Base-by-base conservation (phyloP, 1,140 invertebrate species). In the Parapsyche elsis region DNA sequence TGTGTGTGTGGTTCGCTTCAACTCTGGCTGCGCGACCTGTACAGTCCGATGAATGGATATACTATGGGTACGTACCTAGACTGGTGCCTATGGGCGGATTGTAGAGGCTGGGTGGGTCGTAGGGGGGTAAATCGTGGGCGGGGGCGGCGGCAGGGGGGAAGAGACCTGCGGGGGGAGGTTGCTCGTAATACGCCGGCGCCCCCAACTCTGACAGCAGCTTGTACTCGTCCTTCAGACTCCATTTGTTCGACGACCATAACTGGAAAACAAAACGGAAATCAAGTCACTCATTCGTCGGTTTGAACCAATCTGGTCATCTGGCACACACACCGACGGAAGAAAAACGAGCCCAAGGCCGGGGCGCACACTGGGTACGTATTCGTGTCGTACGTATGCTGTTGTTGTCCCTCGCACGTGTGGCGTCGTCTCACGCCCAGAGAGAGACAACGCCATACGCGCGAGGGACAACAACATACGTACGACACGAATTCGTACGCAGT, bases 151-250 rank as follows among this genome's bases (percentile, higher is more conserved):
- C 74, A 2, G 80, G 30, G 59, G 80, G 75, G 38, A 77, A 49
- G 2, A 76, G 30, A 14, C 71, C 71, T 12, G 71, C 71, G 26
- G 80, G 73, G 57, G 81, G 64, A 23, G 73, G 76, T 38, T 86
- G 85, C 1, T 87, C 88, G 0, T 87, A 86, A 76, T 86, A 86
- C 5, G 87, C 86, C 83, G 91, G 86, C 46, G 91, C 92, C 9
- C 94, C 94, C 7, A 96, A 90, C 85, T 96, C 95, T 23, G 93
- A 95, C 67, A 96, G 87, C 71, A 96, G 88, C 87, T 95, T 96
- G 89, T 95, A 94, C 85, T 96, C 95, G 86, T 96, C 95, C 86
- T 96, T 96, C 84, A 96, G 92, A 85, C 93, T 94, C 95, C 95
- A 96, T 90, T 96, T 96, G 81, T 92, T 92, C 59, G 95, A 94